Base-by-base conservation (phyloP, 1,140 invertebrate genomes). In the Tigriopus japonicus region DNA sequence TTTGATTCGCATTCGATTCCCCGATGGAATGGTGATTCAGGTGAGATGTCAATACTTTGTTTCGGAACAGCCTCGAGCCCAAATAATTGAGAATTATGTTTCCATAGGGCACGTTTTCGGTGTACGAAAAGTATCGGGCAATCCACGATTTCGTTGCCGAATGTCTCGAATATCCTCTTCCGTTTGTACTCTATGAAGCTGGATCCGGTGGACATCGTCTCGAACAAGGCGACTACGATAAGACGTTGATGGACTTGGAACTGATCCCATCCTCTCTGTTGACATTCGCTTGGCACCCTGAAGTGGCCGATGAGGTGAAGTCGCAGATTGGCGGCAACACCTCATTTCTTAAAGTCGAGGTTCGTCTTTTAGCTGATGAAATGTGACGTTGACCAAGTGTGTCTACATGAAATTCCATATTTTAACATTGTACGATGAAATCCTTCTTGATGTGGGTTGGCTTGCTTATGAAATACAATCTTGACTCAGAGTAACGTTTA, bases 1-100 rank as follows among this genome's bases (percentile, higher is more conserved):
- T 41, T 56, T 51, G 24, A 17, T 56, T 40, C 72, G 90, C 64
- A 77, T 94, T 60, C 77, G 84, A 54, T 90, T 94, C 71, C 89
- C 90, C 0, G 86, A 94, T 75, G 83, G 83, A 9, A 77, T 87
- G 61, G 77, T 85, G 59, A 71, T 91, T 53, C 87, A 86, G 72
- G 84, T 85, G 69, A 67, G 67, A n/a, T n/a, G 15, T 54, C 10
- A 9, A 52, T 12, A 52, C 52, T 52, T 9, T n/a, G n/a, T n/a
- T n/a, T n/a, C n/a, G n/a, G n/a, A n/a, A n/a, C n/a, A n/a, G n/a
- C n/a, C n/a, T n/a, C n/a, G n/a, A n/a, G 2, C 15, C 15, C 19
- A 35, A 54, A 5, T 15, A 17, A 17, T 54, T 54, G n/a, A 6
- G 6, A 19, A 2, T 14, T 54, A 21, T 35, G 3, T 54, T n/a